These are phyloP conservation scores for Orius laevigatus DNA, from an alignment of 1,140 invertebrate species.

Conservation along the genomic window DNA sequence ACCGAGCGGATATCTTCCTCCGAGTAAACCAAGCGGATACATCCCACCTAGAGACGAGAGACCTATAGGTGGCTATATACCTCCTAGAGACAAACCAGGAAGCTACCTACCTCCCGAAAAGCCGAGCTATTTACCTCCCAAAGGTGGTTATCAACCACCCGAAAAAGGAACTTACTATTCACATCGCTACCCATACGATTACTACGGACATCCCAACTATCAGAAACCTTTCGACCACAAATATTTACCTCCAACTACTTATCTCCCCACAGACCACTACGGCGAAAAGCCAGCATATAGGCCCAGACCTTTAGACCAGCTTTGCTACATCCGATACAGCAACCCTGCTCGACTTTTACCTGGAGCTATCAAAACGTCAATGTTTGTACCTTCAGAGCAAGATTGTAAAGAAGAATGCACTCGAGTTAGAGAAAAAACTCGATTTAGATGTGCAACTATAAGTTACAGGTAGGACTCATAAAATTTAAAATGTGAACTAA, in stretches of 20 bases:
- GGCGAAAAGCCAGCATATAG: not conserved
- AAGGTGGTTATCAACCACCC: not conserved
- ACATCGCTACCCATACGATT: not conserved
- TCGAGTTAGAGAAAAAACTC: constrained; percentile 34
- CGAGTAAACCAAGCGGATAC: constrained; percentile 3
- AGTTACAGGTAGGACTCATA: constrained; percentile 44
- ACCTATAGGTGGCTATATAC: constrained; percentile 8
- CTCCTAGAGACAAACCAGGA: not conserved
- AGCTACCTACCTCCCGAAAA: not conserved
- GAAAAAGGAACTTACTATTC: not conserved
- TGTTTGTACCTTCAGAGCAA: constrained; percentile 39
- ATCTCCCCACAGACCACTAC: not conserved
- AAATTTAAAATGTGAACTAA: not conserved
- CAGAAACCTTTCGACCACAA: constrained; percentile 6
- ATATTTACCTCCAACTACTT: constrained; percentile 10
- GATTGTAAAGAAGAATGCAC: constrained; percentile 54
- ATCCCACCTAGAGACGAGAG: not conserved
- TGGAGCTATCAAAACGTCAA: constrained; percentile 40
- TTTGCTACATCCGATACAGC: constrained; percentile 55
- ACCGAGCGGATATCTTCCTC: constrained; percentile 5
- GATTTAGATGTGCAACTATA: constrained; percentile 50
- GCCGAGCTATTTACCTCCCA: not conserved
- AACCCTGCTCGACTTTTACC: constrained; percentile 48
- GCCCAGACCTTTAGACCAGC: constrained; percentile 7
- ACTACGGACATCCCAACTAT: constrained; percentile 1